Conservation (phyloP, 2,888 invertebrate genomes). For the Morpho deidamia region DNA sequence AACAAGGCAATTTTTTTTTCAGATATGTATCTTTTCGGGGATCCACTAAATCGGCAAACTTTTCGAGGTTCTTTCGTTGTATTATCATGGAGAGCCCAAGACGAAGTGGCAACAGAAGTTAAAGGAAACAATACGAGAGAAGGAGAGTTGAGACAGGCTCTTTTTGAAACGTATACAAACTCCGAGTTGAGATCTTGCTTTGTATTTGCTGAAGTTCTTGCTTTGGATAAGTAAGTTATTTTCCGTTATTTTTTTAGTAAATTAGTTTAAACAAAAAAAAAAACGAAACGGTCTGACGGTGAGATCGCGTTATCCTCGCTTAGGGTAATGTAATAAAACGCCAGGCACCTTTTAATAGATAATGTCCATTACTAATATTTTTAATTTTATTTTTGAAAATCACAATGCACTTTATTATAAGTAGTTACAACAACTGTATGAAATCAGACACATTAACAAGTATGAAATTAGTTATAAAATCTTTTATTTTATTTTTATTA, state of each 20-base stretch:
- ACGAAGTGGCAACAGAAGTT: conserved; percentile 79
- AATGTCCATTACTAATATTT: too few relatives aligned
- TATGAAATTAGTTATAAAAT: too few relatives aligned
- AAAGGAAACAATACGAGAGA: conserved; percentile 85
- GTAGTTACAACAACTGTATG: too few relatives aligned
- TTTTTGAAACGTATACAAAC: conserved; percentile 85
- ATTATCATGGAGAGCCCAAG: conserved; percentile 83
- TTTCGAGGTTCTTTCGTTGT: conserved; percentile 90
- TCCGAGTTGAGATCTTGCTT: conserved; percentile 87
- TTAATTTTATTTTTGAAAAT: too few relatives aligned
- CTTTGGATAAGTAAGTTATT: conserved; percentile 86
- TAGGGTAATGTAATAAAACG: too few relatives aligned
- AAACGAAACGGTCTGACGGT: too few relatives aligned
- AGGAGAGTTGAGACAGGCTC: conserved; percentile 84
- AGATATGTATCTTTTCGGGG: conserved; percentile 86
- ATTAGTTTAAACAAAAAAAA: not conserved
- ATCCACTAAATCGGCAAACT: conserved; percentile 86
- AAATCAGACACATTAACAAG: too few relatives aligned
- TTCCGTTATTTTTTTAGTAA: too few relatives aligned
- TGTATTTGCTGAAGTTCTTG: conserved; percentile 87
- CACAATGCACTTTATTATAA: too few relatives aligned
- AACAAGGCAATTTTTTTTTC: conserved; percentile 39
- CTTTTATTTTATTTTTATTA: too few relatives aligned
- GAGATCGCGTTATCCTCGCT: too few relatives aligned
- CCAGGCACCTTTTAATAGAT: too few relatives aligned